Evolutionary conservation across 2,888 invertebrate species (phyloP), one percentile per base, ranked within the genome.

Genomic region (Amblyteles armatorius): DNA sequence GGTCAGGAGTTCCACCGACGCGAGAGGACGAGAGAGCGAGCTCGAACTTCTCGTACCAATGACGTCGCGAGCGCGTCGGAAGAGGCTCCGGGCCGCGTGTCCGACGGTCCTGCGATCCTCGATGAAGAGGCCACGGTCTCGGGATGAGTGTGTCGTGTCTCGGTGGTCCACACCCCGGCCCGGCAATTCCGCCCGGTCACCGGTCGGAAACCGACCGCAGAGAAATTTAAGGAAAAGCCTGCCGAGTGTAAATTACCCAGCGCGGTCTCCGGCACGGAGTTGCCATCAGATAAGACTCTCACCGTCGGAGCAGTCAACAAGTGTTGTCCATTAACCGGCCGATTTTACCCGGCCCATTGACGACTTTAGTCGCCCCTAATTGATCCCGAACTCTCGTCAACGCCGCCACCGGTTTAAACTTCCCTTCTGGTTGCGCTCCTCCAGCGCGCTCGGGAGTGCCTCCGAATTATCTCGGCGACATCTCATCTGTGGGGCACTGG

Each of bases 251-350:
- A 88, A 87, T 85, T 86, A 82, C 71, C 79, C 60, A 71, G 50
- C 74, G 65, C 78, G 82, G 71, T 79, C 69, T 60, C 29, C 78
- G 19, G 33, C 52, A 22, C 36, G 86, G 74, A 67, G 65, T 67
- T 72, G 26, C 85, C 86, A 90, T 90, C 88, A 89, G 89, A 91
- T 89, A 91, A 90, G 86, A 84, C 79, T 16, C 36, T 50, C 65
- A 3, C 44, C 13, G 13, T 50, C 48, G 77, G 72, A 83, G 86
- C 0, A 89, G 89, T 88, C 88, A 90, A 89, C 89, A 89, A 89
- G 89, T 60, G 60, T 88, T 89, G 90, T 88, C 88, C 87, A 84
- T 88, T 88, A 80, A 74, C 79, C 79, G 71, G 79, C 44, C 48
- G 78, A 79, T 78, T 73, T 44, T 13, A 44, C 44, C 44, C 44